Base-by-base conservation (phyloP, 2,113 vertebrate species). In the Neolamprologus variostigma region DNA sequence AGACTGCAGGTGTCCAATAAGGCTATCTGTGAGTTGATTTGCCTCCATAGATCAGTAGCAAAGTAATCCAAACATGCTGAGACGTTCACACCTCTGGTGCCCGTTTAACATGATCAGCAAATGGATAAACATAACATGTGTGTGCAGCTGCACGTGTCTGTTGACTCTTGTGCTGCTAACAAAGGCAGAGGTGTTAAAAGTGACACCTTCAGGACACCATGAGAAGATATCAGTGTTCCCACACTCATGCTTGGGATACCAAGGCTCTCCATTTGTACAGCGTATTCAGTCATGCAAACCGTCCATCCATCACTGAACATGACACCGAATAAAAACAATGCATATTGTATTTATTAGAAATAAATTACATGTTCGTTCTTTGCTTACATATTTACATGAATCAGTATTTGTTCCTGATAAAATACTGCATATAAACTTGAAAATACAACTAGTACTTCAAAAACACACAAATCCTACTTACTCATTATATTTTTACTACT, bases 141-240 rank as follows among this genome's bases (percentile, higher is more conserved):
- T 94, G 90, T 92, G 91, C 94, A 95, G 93, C 93, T 92, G 94
- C 94, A 94, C 87, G 81, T 92, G 88, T 76, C 53, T 91, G 92
- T 92, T 93, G 92, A 85, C 54, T 89, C 78, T 80, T 45, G 82
- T 55, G 92, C 80, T 23, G 61, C 78, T 78, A 85, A 13, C 83
- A 88, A 10, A 23, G 37, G 16, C 81, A 26, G 59, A 93, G 86
- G 93, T 88, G 93, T 86, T 87, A 90, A 91, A 93, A 68, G 71
- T 61, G 71, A 94, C 94, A 80, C 93, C 88, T 91, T 37, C 16
- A 8, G 16, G 53, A 51, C 54, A 42, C 82, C 59, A 6, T 28
- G 89, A 78, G 87, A 80, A 80, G 59, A 87, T 81, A 31, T 81
- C 51, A 33, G 80, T 14, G 86, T 73, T 91, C 90, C 88, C 90